These are phyloP conservation scores for Pachyseris speciosa DNA, from an alignment of 64 coral and sea anemone species.

Conservation along the genomic window DNA sequence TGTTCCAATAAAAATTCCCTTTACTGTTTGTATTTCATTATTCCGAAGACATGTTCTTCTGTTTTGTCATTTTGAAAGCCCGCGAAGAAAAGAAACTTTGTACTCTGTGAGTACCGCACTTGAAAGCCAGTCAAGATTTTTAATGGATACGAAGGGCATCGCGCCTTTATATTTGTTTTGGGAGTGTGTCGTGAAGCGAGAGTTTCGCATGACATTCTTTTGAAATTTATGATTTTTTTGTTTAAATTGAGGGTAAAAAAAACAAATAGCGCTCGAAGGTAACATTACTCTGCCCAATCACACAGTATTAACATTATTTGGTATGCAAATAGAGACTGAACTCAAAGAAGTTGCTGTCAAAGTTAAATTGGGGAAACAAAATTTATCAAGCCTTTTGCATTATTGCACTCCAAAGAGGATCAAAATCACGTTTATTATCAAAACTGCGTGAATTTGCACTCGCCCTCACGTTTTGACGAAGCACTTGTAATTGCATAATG, in stretches of 20 bases:
- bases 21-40: neutral
- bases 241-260: neutral
- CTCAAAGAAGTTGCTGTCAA: neutral
- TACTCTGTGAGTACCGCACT: neutral
- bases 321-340: neutral
- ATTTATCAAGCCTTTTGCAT: neutral
- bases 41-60: neutral
- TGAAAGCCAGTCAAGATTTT: neutral
- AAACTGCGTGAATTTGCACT: neutral
- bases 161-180: neutral
- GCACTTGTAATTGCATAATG: neutral
- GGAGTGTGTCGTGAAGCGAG: neutral
- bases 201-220: neutral
- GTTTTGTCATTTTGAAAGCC: neutral
- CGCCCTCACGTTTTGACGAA: neutral
- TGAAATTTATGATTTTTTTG: neutral
- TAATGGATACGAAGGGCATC: neutral
- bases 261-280: neutral
- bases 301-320: neutral
- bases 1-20: neutral
- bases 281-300: neutral
- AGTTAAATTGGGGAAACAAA: neutral
- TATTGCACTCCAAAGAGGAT: neutral
- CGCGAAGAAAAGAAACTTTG: neutral
- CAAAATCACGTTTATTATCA: neutral